These are phyloP conservation scores for Lampropteryx suffumata DNA, from an alignment of 2,888 invertebrate genomes.

Conservation along the genomic window DNA sequence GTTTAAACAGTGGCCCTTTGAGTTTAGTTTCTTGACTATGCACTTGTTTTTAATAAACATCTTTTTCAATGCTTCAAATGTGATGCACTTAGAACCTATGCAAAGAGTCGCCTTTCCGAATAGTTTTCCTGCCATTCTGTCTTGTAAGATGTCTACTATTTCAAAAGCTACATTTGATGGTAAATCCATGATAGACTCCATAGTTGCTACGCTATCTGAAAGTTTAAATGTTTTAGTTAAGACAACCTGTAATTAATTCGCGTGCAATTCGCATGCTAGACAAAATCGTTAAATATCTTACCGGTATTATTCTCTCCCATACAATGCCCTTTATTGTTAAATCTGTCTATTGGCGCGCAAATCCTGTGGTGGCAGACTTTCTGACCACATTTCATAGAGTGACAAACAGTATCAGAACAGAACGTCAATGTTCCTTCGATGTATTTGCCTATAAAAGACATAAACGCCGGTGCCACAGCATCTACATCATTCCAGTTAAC, in stretches of 20 bases:
- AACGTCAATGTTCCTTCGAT: slow-evolving; percentile 68
- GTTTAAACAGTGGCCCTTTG: slow-evolving; percentile 62
- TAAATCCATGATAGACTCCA: slow-evolving; percentile 72
- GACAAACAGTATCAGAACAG: slow-evolving; percentile 65
- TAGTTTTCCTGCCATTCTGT: slow-evolving; percentile 67
- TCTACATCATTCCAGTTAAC: slow-evolving; percentile 71
- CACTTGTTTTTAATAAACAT: slow-evolving; percentile 64
- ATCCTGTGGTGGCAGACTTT: slow-evolving; percentile 65
- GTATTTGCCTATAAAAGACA: slow-evolving; percentile 74
- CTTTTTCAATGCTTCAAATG: slow-evolving; percentile 63
- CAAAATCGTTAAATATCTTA: slow-evolving; percentile 34
- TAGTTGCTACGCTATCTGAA: slow-evolving; percentile 66
- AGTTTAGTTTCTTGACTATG: slow-evolving; percentile 55
- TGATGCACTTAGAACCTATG: slow-evolving; percentile 65
- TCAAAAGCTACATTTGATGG: slow-evolving; percentile 69
- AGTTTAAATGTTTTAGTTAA: slow-evolving; percentile 26
- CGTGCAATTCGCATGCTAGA: neutral
- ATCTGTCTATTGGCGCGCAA: slow-evolving; percentile 59
- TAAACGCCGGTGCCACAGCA: slow-evolving; percentile 64
- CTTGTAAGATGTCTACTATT: slow-evolving; percentile 70
- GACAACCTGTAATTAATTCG: neutral
- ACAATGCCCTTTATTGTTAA: slow-evolving; percentile 70
- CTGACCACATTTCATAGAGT: slow-evolving; percentile 70
- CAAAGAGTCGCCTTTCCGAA: slow-evolving; percentile 73
- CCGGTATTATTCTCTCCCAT: slow-evolving; percentile 61